phyloP scores from a whole-genome alignment of 2,888 invertebrate genomes.

The Apotomis betuletana region DNA sequence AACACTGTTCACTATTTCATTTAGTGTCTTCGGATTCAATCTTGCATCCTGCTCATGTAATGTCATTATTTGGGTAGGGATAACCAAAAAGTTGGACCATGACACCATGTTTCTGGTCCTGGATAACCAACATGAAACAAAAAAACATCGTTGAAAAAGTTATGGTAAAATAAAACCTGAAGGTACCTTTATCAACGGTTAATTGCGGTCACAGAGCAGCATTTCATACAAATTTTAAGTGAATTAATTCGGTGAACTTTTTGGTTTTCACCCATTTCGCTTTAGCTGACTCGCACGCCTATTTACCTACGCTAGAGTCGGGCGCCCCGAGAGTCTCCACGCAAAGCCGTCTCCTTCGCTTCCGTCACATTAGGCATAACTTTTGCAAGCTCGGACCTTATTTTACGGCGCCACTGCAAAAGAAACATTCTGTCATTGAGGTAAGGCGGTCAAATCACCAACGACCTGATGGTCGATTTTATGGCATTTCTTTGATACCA shows the following conservation, averaged over 20 bases:
- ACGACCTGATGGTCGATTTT: too few species aligned
- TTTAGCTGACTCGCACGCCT: slow-evolving; percentile 29
- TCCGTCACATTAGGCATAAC: slow-evolving; percentile 22
- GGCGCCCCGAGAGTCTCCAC: background rate
- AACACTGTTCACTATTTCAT: background rate
- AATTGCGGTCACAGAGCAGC: too few species aligned
- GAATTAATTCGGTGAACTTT: too few species aligned
- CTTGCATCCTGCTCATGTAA: slow-evolving; percentile 9
- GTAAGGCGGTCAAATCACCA: background rate
- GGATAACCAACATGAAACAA: too few species aligned
- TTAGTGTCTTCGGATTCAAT: background rate
- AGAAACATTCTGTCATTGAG: slow-evolving; percentile 25
- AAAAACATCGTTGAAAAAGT: too few species aligned
- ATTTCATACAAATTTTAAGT: too few species aligned
- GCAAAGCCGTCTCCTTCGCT: slow-evolving; percentile 18
- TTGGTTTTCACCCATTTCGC: slow-evolving; percentile 10
- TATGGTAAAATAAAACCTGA: too few species aligned
- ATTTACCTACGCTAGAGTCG: slow-evolving; percentile 31
- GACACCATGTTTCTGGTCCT: too few species aligned
- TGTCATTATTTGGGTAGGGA: background rate
- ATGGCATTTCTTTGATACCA: too few species aligned
- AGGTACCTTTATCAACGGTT: too few species aligned
- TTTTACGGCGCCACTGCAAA: slow-evolving; percentile 25
- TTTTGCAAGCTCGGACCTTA: slow-evolving; percentile 30
- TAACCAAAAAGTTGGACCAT: too few species aligned